Percentiles rank a stretch among this genome's conserved stretches.
phyloP scores from a whole-genome alignment of 30 jellyfish, hydroid and myxozoan species.

The Nemopilema nomurai region DNA sequence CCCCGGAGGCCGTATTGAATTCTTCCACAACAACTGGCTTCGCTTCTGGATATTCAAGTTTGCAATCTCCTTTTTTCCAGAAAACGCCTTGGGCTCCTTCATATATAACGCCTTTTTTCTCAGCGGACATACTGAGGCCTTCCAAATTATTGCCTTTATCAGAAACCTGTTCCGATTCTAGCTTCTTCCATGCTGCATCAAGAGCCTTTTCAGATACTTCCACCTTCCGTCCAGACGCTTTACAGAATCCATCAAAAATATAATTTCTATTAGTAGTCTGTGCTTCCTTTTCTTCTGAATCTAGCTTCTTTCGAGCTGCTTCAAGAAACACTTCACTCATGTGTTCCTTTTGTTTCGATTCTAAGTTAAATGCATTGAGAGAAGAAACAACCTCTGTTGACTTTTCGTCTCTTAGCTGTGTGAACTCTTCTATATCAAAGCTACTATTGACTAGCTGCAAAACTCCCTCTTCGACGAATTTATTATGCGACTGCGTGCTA shows the following conservation, averaged over 20 bases:
- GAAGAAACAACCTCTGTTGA: not conserved
- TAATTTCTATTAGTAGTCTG: not conserved
- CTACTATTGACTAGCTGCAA: constrained; percentile 7
- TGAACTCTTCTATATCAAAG: constrained; percentile 48
- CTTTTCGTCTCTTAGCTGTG: constrained; percentile 28
- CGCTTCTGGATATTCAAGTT: too few relatives aligned
- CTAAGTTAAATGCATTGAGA: not conserved
- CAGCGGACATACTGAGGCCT: constrained; percentile 32
- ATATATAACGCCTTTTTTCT: constrained; percentile 44
- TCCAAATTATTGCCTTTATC: not conserved
- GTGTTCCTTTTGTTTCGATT: not conserved
- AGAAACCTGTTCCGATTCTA: not conserved
- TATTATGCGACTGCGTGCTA: not conserved
- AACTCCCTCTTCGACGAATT: not conserved
- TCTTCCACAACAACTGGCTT: too few relatives aligned
- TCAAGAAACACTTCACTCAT: not conserved
- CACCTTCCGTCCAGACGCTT: constrained; percentile 69
- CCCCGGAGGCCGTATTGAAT: constrained; percentile 74
- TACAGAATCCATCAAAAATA: constrained; percentile 57
- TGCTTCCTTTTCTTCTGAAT: not conserved
- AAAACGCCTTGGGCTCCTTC: not conserved
- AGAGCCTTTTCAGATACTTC: constrained; percentile 57
- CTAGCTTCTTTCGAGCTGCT: not conserved
- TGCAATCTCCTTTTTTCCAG: not conserved
- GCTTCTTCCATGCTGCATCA: constrained; percentile 57